These are phyloP conservation scores for Sthenelais limicola DNA, from an alignment of 2,888 invertebrate genomes.

Conservation along the genomic window DNA sequence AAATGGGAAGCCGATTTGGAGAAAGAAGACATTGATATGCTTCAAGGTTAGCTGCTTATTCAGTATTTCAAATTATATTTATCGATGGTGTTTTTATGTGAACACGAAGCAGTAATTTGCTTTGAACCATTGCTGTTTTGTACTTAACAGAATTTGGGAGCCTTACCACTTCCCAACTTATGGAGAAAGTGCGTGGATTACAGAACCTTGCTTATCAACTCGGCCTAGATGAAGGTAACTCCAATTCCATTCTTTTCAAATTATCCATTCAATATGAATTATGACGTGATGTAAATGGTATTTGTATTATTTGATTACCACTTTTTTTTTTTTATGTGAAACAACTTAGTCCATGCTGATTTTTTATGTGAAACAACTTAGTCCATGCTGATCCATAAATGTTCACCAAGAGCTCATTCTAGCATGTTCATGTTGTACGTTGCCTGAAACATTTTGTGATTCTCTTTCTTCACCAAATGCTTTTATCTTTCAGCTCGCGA, in stretches of 20 bases:
- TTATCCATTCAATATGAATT: background rate
- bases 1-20: slow-evolving; percentile 72
- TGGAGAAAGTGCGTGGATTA: slow-evolving; percentile 93
- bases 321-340: too few species aligned
- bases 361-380: too few species aligned
- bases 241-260: background rate
- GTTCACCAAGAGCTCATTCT: too few species aligned
- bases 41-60: slow-evolving; percentile 71
- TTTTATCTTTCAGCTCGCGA: slow-evolving; percentile 80
- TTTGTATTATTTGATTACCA: background rate
- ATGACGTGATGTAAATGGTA: too few species aligned
- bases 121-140: background rate
- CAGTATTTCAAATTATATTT: too few species aligned
- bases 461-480: too few species aligned
- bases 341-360: too few species aligned
- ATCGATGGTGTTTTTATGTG: too few species aligned
- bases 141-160: slow-evolving; percentile 75
- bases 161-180: slow-evolving; percentile 85
- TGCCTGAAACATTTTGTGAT: background rate
- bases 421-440: too few species aligned
- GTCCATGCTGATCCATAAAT: too few species aligned
- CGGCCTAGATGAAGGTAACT: slow-evolving; percentile 87
- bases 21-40: slow-evolving; percentile 72
- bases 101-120: background rate
- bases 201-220: slow-evolving; percentile 95